Base-by-base conservation (phyloP, 2,888 invertebrate species). In the Dynastes grantii region DNA sequence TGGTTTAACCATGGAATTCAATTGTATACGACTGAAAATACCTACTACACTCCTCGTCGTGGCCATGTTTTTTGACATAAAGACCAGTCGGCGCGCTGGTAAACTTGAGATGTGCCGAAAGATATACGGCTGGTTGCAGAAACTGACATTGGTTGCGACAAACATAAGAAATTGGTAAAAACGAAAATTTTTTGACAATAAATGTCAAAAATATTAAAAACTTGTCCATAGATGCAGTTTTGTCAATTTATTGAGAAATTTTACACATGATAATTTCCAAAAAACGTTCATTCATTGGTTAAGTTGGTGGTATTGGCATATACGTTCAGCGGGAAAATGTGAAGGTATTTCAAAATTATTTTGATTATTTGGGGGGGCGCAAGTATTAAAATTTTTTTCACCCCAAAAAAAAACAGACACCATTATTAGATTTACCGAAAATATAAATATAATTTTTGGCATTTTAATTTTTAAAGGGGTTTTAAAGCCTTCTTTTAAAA, bases 31-130 rank as follows among this genome's bases (percentile, higher is more conserved):
- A 86, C 90, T 91, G 84, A 92, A 90, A 90, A 92, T 90, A 85
- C 92, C 91, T 85, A 92, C 89, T 87, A 92, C 88, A 89, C 90
- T 91, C 89, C 92, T 90, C 81, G 90, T 90, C 83, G 91, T 90
- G 89, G 92, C 92, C 92, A 92, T 92, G 81, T 79, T 77, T 67
- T 8, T 70, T 68, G 55, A 16, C 67, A 55, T 9, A 53, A 78
- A 58, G 63, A 51, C 32, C 40, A 61, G 37, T 16, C 73, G 77
- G 37, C 8, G 70, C 45, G 37, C 71, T 67, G 53, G 51, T 40
- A 68, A 68, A 45, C 45, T 79, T 64, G n/a, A 49, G 63, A 64
- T 49, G 68, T 63, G 71, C n/a, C 40, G 67, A 51, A 63, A 32
- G 71, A 27, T 70, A 76, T 76, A 49, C 27, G 27, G 49, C 71